These are phyloP conservation scores for Monomorium pharaonis DNA, from an alignment of 1,140 invertebrate species.

Conservation along the genomic window DNA sequence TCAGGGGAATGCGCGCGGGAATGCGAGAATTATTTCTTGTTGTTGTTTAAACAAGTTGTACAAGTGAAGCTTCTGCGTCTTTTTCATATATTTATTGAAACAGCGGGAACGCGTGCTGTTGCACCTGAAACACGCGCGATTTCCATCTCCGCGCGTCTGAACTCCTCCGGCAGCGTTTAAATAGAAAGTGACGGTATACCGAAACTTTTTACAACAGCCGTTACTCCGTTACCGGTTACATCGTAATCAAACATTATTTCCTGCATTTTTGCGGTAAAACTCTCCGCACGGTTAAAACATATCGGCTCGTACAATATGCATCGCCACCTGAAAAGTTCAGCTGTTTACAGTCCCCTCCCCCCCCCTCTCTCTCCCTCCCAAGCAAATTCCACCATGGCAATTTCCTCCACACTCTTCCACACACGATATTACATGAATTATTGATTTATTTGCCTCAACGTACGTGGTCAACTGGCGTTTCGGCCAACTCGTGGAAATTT, in stretches of 20 bases:
- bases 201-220: slow-evolving; percentile 16
- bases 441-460: too few relatives aligned
- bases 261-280: slow-evolving; percentile 21
- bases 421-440: not conserved
- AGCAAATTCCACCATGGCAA: not conserved
- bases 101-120: not conserved
- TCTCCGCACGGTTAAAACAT: not conserved
- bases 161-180: not conserved
- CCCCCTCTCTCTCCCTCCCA: too few relatives aligned
- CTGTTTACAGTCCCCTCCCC: not conserved
- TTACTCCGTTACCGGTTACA: not conserved
- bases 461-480: not conserved
- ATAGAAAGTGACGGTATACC: slow-evolving; percentile 5
- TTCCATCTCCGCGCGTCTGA: not conserved
- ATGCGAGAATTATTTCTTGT: not conserved
- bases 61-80: not conserved
- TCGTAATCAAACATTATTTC: not conserved
- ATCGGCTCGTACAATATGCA: not conserved
- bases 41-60: not conserved
- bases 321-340: not conserved
- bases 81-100: not conserved
- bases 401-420: not conserved
- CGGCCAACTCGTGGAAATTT: not conserved
- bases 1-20: not conserved
- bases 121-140: not conserved